Evolutionary conservation across 2,113 vertebrate genomes (phyloP).

Genomic region (Edolisoma coerulescens): DNA sequence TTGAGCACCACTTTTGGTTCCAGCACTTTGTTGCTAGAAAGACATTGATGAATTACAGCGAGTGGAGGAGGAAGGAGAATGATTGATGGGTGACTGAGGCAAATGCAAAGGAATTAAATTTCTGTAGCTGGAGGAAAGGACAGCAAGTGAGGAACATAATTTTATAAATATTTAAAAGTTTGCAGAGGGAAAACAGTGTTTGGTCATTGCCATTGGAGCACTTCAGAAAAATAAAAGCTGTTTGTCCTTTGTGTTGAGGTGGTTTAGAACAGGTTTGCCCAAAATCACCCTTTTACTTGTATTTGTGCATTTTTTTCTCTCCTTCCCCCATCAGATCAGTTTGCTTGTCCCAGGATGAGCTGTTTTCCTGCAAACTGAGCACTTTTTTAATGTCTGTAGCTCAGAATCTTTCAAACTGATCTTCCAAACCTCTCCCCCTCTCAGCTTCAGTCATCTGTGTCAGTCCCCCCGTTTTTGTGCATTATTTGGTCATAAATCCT

Average conservation of each 20-base stretch:
- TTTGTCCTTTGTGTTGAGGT: not conserved
- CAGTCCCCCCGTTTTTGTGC: not conserved
- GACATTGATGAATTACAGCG: not conserved
- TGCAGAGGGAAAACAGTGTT: not conserved
- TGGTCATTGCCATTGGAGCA: not conserved
- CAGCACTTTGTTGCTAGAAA: not conserved
- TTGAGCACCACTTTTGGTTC: not conserved
- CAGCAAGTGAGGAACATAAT: not conserved
- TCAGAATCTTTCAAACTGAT: not conserved
- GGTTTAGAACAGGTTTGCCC: not conserved
- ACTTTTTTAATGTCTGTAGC: not conserved
- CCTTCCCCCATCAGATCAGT: not conserved
- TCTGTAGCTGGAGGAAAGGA: not conserved
- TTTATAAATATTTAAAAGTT: not conserved
- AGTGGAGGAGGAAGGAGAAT: not conserved
- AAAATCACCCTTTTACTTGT: not conserved
- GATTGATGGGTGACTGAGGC: conserved; percentile 17
- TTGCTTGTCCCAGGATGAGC: not conserved
- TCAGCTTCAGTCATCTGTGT: not conserved
- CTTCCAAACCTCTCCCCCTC: not conserved
- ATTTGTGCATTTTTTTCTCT: fast-evolving
- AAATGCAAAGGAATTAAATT: not conserved
- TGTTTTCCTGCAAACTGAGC: not conserved
- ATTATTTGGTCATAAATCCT: not conserved
- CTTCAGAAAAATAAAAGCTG: not conserved